A percentile compares a stretch with the other conserved stretches of the same genome.
These are phyloP conservation scores for Parazoanthus swiftii DNA, from an alignment of 92 coral and sea anemone genomes.

Conservation along the genomic window DNA sequence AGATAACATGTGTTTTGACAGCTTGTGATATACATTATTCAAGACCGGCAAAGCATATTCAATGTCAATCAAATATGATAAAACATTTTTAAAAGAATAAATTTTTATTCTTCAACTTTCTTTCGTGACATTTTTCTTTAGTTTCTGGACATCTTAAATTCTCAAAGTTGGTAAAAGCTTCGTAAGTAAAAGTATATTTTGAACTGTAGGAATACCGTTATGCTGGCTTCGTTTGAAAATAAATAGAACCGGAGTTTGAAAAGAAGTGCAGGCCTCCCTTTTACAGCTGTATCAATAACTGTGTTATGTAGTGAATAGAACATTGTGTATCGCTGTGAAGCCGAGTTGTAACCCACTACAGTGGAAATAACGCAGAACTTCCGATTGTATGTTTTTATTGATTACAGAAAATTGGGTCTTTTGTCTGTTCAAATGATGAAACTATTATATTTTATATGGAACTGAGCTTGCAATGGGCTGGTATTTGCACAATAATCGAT, in stretches of 20 bases:
- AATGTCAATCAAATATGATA: background rate
- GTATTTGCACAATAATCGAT: conserved; percentile 1
- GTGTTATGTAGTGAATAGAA: no score
- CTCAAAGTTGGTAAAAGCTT: background rate
- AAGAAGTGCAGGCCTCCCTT: background rate
- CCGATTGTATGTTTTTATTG: background rate
- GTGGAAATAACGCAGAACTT: background rate
- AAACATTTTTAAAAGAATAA: background rate
- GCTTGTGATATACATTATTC: background rate
- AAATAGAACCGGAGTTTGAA: background rate
- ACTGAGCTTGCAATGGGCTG: background rate
- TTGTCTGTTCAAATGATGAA: background rate
- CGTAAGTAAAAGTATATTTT: background rate
- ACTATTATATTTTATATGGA: background rate
- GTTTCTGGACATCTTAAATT: background rate
- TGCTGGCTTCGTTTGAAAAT: background rate
- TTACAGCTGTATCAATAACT: conserved; percentile 1
- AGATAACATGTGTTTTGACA: background rate
- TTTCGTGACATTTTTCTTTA: background rate
- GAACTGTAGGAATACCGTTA: background rate
- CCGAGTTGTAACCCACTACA: conserved; percentile 22
- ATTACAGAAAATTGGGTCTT: background rate
- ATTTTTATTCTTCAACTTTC: no score
- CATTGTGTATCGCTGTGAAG: background rate
- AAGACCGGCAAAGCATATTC: background rate